phyloP scores from a whole-genome alignment of 1,140 invertebrate genomes.

The Acromyrmex heyeri region DNA sequence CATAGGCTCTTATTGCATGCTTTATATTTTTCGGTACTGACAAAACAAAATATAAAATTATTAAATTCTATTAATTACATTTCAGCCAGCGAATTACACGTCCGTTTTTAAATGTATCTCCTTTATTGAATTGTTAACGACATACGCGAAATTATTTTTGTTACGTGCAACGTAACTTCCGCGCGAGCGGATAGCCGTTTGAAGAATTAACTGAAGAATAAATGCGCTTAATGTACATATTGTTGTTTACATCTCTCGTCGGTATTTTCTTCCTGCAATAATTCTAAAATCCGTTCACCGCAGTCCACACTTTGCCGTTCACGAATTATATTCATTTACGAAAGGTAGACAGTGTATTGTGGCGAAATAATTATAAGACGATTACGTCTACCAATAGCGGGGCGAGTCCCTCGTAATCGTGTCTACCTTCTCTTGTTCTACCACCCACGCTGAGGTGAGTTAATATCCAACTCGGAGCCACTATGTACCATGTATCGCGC shows the following conservation, averaged over 20 bases:
- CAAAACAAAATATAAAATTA: conserved; percentile 42
- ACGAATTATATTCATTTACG: conserved; percentile 14
- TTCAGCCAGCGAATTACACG: conserved; percentile 1
- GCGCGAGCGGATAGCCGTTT: conserved; percentile 34
- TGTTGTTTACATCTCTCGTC: conserved; percentile 7
- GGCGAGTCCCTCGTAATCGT: conserved; percentile 26
- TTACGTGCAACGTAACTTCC: conserved; percentile 36
- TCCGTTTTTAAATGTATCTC: conserved; percentile 31
- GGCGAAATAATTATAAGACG: conserved; percentile 56
- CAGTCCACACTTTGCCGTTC: neutral
- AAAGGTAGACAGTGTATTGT: neutral
- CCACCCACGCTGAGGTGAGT: conserved; percentile 29
- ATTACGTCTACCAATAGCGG: conserved; percentile 43
- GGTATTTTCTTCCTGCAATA: neutral
- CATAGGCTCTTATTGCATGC: neutral
- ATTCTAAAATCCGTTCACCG: conserved; percentile 9
- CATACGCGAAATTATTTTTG: conserved; percentile 38
- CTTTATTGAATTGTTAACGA: conserved; percentile 52
- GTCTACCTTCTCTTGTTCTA: conserved; percentile 28
- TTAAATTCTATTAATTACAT: conserved; percentile 37
- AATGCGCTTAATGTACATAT: conserved; percentile 27
- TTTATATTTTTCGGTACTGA: conserved; percentile 1
- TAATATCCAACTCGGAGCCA: conserved; percentile 40
- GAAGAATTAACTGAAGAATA: conserved; percentile 52
- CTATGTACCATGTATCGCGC: conserved; percentile 33